These are phyloP conservation scores for Trichonephila inaurata DNA, from an alignment of 1,140 invertebrate species.

Conservation along the genomic window DNA sequence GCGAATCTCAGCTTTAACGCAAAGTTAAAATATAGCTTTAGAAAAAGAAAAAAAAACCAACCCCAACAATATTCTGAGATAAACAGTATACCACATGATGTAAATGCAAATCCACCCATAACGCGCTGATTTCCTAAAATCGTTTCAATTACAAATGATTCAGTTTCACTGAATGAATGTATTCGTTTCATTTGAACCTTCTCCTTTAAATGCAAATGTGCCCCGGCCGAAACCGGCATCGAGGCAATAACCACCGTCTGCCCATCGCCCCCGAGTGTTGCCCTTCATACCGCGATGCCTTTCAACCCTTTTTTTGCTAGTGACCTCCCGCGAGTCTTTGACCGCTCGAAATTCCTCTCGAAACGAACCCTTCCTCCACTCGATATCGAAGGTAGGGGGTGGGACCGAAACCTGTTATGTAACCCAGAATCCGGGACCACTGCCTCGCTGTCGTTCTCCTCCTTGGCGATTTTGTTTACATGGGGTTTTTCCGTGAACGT, in stretches of 20 bases:
- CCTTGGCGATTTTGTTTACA: not conserved
- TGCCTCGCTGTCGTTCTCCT: conserved; percentile 8
- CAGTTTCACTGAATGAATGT: no score
- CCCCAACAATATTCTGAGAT: no score
- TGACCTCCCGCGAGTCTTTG: conserved; percentile 48
- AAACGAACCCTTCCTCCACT: conserved; percentile 8
- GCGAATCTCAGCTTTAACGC: no score
- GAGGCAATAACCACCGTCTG: conserved; percentile 35
- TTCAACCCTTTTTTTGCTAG: conserved; percentile 19
- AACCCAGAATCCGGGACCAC: conserved; percentile 60
- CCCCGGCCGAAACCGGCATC: not conserved
- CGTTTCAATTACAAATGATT: no score
- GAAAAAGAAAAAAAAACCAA: no score
- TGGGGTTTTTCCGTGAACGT: no score
- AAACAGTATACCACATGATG: no score
- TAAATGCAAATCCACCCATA: no score
- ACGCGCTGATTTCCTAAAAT: no score
- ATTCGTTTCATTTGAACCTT: no score
- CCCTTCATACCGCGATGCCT: conserved; percentile 6
- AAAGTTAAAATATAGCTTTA: no score
- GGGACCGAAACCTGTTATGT: conserved; percentile 62
- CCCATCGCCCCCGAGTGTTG: conserved; percentile 18
- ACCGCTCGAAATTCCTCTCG: conserved; percentile 55
- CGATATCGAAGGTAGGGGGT: conserved; percentile 54
- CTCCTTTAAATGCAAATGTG: not conserved